These are phyloP conservation scores for Biston stratarius DNA, from an alignment of 2,888 invertebrate genomes.

Conservation along the genomic window DNA sequence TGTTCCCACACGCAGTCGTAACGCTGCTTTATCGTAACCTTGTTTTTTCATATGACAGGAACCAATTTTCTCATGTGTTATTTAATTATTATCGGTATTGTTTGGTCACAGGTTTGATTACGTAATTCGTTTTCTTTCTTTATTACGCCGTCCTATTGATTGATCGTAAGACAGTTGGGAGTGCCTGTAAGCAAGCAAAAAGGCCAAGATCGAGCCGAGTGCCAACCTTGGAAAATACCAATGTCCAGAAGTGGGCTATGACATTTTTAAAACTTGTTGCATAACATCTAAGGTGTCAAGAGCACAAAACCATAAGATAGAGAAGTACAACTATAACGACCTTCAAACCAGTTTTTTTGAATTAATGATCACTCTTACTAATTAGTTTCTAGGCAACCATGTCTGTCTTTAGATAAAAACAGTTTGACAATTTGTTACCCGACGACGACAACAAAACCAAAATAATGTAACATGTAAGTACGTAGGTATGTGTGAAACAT, in stretches of 20 bases:
- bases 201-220: no score
- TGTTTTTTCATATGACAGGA: constrained; percentile 20
- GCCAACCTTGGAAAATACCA: no score
- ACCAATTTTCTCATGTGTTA: constrained; percentile 9
- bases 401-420: neutral
- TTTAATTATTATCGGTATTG: constrained; percentile 5
- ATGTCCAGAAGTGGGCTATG: no score
- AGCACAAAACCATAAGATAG: neutral
- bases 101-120: neutral
- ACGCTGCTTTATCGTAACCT: constrained; percentile 11
- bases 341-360: constrained; percentile 5
- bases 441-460: no score
- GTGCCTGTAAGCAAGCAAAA: no score
- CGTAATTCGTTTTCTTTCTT: no score
- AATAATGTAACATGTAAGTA: no score
- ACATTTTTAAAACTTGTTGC: neutral
- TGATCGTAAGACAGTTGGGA: no score
- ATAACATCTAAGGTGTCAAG: constrained; percentile 5
- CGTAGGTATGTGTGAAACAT: no score
- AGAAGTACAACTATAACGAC: neutral
- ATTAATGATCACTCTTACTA: neutral
- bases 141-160: no score
- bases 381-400: neutral
- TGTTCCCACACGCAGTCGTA: constrained; percentile 8
- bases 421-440: neutral